phyloP scores from a whole-genome alignment of 1,140 invertebrate genomes.

The Apis florea region DNA sequence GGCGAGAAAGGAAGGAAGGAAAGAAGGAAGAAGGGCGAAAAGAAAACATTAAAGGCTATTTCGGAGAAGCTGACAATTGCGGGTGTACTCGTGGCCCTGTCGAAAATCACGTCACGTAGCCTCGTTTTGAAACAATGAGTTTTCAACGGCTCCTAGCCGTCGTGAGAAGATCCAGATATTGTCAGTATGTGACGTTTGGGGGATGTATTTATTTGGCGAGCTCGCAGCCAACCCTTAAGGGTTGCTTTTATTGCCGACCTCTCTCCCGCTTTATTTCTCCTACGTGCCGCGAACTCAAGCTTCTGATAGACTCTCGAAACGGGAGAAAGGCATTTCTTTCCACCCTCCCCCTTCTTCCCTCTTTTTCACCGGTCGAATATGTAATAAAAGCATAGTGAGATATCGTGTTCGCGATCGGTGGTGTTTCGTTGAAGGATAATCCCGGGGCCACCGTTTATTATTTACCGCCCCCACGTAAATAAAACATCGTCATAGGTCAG shows the following conservation, averaged over 20 bases:
- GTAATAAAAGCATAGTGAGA: constrained; percentile 51
- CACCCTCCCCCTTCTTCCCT: constrained; percentile 5
- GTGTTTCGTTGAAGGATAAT: constrained; percentile 32
- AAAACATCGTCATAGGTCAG: background rate
- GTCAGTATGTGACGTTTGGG: constrained; percentile 48
- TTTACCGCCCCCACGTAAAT: background rate
- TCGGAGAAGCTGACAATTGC: constrained; percentile 7
- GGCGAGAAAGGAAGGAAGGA: background rate
- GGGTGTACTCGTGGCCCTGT: background rate
- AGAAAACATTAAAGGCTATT: background rate
- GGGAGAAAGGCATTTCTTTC: constrained; percentile 36
- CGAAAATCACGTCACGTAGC: constrained; percentile 22
- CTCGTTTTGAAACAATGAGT: constrained; percentile 29
- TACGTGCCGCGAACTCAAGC: constrained; percentile 52
- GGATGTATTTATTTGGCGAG: constrained; percentile 66
- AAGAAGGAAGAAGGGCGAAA: background rate
- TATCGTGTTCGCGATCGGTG: constrained; percentile 33
- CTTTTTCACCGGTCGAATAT: constrained; percentile 8
- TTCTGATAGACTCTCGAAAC: constrained; percentile 26
- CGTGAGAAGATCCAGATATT: constrained; percentile 24
- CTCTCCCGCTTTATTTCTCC: constrained; percentile 59
- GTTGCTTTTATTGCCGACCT: constrained; percentile 64
- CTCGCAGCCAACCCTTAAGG: constrained; percentile 54
- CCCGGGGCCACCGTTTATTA: constrained; percentile 26
- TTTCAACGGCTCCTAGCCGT: constrained; percentile 14